Evolutionary conservation across 2,113 vertebrate species (phyloP).

Genomic region (Blennius ocellaris): DNA sequence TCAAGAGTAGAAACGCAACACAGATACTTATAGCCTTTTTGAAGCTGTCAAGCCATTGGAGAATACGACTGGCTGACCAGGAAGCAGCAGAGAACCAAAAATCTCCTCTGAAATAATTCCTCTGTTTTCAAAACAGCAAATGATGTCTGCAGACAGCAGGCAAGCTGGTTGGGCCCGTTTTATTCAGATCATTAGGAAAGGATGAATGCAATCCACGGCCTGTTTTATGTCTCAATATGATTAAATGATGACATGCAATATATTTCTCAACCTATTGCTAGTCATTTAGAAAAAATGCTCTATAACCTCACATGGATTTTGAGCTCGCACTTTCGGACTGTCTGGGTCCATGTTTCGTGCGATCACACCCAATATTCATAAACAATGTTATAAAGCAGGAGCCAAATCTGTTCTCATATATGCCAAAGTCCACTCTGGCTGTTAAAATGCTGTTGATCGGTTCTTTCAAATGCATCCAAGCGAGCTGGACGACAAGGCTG

Average conservation of each 20-base stretch:
- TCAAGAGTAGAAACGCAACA: constrained; percentile 6
- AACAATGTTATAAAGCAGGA: constrained; percentile 9
- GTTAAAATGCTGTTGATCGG: constrained; percentile 3
- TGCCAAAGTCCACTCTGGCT: not conserved
- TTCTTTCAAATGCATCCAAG: constrained; percentile 4
- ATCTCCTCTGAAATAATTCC: constrained; percentile 29
- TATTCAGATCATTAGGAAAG: constrained; percentile 33
- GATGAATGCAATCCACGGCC: constrained; percentile 28
- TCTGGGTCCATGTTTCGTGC: constrained; percentile 15
- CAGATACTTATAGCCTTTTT: not conserved
- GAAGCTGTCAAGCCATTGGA: constrained; percentile 5
- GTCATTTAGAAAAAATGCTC: constrained; percentile 36
- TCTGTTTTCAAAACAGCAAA: constrained; percentile 55
- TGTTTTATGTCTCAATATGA: not conserved
- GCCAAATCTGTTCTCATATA: constrained; percentile 10
- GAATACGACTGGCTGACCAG: constrained; percentile 48
- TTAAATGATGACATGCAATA: too few relatives aligned
- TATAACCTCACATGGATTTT: constrained; percentile 32
- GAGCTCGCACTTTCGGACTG: constrained; percentile 45
- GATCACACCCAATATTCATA: constrained; percentile 36
- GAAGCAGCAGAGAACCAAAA: constrained; percentile 33
- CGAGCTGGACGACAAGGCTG: not conserved
- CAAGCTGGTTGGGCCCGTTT: constrained; percentile 27
- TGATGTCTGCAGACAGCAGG: constrained; percentile 39
- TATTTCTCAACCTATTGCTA: constrained; percentile 8